Conservation (phyloP, 2,113 vertebrate genomes). For the Zosterops hypoxanthus region DNA sequence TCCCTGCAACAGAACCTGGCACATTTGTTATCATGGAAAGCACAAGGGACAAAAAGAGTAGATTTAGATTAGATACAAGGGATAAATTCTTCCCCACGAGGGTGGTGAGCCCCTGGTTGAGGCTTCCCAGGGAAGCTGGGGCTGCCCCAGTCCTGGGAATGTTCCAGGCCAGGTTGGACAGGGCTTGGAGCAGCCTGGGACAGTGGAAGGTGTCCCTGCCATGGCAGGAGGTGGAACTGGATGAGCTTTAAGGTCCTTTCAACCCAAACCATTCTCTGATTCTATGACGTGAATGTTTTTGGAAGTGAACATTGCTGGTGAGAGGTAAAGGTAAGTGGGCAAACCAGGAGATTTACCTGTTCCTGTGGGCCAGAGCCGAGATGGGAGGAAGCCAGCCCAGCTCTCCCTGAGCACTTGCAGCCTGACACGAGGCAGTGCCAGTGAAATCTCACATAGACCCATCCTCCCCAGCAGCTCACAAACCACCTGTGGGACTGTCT, state of each 20-base stretch:
- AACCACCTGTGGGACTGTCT: background rate
- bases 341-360: background rate
- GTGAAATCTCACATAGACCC: background rate
- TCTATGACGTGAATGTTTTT: fast-evolving
- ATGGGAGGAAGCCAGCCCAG: background rate
- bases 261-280: background rate
- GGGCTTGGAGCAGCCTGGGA: background rate
- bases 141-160: background rate
- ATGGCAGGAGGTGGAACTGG: background rate
- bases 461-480: background rate
- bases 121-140: background rate
- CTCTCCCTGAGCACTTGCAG: background rate
- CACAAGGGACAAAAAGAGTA: background rate
- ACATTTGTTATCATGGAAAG: fast-evolving
- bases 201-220: background rate
- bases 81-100: background rate
- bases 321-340: background rate
- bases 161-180: fast-evolving
- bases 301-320: background rate
- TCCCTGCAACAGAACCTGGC: background rate
- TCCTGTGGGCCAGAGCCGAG: background rate
- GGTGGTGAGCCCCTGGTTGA: background rate
- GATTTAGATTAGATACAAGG: background rate
- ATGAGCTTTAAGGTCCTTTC: background rate
- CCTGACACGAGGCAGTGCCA: fast-evolving